Evolutionary conservation across 2,797 vertebrate genomes (phyloP), one percentile per base, ranked within the genome.

Genomic region (Silurus lanzhouensis): DNA sequence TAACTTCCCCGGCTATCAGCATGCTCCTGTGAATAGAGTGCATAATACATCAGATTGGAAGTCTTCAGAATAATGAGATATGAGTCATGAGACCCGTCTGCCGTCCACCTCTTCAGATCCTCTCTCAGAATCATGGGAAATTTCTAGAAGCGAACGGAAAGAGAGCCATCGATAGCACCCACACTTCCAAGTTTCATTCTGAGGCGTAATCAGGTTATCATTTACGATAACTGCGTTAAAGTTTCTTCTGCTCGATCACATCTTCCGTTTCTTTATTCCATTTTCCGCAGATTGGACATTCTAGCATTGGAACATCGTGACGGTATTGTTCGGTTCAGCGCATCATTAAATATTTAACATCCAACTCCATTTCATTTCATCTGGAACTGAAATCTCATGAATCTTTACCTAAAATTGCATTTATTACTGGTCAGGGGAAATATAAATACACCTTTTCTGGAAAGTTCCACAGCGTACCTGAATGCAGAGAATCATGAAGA

Each of bases 41-140:
- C 84, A 74, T 83, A 81, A 84, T 66, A 75, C 79, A 83, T 88
- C 79, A 78, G 88, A 82, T 85, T 80, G 83, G 88, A 85, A 85
- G 83, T 80, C 81, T 86, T 88, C 71, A 84, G 57, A 86, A 88
- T 89, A 89, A 89, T 88, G 55, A 88, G 77, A 88, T 60, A 76
- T 83, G 83, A 88, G 60, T 89, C 89, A 88, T 80, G 60, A 80
- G 77, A 64, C 77, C 46, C 70, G 7, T 74, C 58, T 52, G 38
- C 15, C 52, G n/a, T 14, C 79, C 44, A 10, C 71, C 20, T 57
- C 71, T 64, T 84, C 83, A 87, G 46, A 83, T n/a, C 19, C 22
- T 85, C 58, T 46, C 9, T 48, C 60, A 60, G 67, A 70, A 61
- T 66, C 70, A 68, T 12, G 52, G 25, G 76, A 55, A 76, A 61